Evolutionary conservation across 2,797 vertebrate genomes (phyloP).

Genomic region (Emys orbicularis): DNA sequence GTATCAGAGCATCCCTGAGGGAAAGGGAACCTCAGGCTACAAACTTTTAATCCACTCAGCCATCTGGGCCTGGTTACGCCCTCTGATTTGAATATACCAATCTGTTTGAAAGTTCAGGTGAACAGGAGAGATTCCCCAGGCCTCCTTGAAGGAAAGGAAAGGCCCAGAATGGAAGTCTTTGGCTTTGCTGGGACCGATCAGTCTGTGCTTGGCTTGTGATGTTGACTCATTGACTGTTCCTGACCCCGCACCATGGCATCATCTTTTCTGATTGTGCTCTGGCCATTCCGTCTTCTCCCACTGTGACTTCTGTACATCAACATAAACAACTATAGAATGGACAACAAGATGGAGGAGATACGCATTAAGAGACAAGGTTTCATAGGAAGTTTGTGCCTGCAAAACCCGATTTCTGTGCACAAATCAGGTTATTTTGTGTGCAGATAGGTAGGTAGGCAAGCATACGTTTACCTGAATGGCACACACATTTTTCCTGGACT

Average conservation of each 20-base stretch:
- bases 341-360: not conserved
- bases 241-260: not conserved
- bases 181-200: not conserved
- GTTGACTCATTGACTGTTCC: not conserved
- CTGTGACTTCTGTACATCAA: fast-evolving
- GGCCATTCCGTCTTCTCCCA: not conserved
- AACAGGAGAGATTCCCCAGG: fast-evolving
- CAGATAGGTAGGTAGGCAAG: not conserved
- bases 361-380: not conserved
- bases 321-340: not conserved
- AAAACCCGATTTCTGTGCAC: not conserved
- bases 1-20: not conserved
- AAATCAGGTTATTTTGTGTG: not conserved
- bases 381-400: not conserved
- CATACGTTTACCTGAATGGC: fast-evolving
- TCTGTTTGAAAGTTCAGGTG: not conserved
- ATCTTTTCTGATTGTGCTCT: not conserved
- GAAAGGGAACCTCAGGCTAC: not conserved
- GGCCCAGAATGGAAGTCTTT: not conserved
- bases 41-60: not conserved
- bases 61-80: not conserved
- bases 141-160: not conserved
- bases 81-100: not conserved
- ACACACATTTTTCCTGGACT: not conserved
- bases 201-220: not conserved